Base-by-base conservation (phyloP, 2,113 vertebrate genomes). In the Atherinomorus stipes region DNA sequence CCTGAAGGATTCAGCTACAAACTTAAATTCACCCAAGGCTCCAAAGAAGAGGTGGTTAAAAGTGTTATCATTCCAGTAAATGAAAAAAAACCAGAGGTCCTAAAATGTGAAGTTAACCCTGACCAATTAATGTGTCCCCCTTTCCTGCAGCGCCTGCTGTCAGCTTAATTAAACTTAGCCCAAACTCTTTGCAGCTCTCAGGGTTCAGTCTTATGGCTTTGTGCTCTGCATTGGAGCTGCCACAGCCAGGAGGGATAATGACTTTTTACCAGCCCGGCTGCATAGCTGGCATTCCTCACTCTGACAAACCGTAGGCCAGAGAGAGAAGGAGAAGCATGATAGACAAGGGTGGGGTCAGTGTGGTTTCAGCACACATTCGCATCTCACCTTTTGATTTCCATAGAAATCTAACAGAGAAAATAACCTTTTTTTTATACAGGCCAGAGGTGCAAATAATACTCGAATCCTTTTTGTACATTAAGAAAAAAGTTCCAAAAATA, bases 271-370 rank as follows among this genome's bases (percentile, higher is more conserved):
- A 80, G 82, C 75, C 80, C 11, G 37, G 40, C 78, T 80, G 85
- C 92, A 92, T 94, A 87, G 69, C 74, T 89, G 76, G 64, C 87
- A 94, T 94, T 94, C 91, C 77, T 88, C 56, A 16, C 64, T 76
- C 76, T 73, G 76, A 85, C 64, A 60, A 68, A 84, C 70, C 78
- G 80, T 80, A 67, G 74, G 75, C 79, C 40, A 15, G 40, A 53
- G 56, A 68, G 51, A 31, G 58, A 11, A 34, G 15, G 52, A 63
- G 74, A 67, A 63, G 53, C 22, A 23, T 26, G 25, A 0, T 10
- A 58, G 23, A 38, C n/a, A 40, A 62, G 81, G 34, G 78, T 42
- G 56, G 66, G 57, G 50, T 11, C 23, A 21, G 34, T 22, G 12
- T 34, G 34, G 25, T 23, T 62, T 49, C 15, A 31, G 50, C 44